These are phyloP conservation scores for Rattus rattus DNA, from an alignment of 2,113 vertebrate species.

Conservation along the genomic window DNA sequence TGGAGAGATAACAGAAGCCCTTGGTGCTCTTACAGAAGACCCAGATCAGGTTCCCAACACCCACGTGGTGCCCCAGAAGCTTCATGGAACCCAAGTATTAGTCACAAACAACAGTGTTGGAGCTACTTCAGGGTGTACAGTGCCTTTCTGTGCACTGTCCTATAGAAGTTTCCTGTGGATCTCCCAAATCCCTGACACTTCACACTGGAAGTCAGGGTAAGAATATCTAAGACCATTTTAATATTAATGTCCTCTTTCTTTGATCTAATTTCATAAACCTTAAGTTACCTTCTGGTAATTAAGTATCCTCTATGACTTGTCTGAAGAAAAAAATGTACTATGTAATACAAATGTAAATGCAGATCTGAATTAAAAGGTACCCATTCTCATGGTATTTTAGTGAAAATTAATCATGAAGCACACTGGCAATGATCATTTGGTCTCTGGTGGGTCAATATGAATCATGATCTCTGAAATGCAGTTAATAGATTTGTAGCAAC, in stretches of 20 bases:
- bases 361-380: slow-evolving; percentile 22
- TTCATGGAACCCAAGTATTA: not conserved
- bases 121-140: not conserved
- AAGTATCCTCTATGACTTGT: not conserved
- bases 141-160: slow-evolving; percentile 12
- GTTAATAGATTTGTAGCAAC: not conserved
- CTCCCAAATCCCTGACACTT: slow-evolving; percentile 10
- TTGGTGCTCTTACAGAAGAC: not conserved
- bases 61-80: not conserved
- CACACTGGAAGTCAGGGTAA: slow-evolving; percentile 33
- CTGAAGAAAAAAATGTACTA: slow-evolving; percentile 38
- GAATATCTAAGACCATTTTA: slow-evolving; percentile 34
- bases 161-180: not conserved
- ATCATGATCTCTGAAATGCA: slow-evolving; percentile 37
- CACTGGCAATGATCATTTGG: not conserved
- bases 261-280: slow-evolving; percentile 44
- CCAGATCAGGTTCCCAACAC: not conserved
- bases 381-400: slow-evolving; percentile 28
- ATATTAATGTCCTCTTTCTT: slow-evolving; percentile 48
- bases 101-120: not conserved
- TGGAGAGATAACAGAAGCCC: not conserved
- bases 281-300: slow-evolving; percentile 14
- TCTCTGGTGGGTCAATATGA: slow-evolving; percentile 14
- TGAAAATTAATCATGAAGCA: slow-evolving; percentile 23
- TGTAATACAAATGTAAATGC: not conserved